Evolutionary conservation across 2,888 invertebrate genomes (phyloP).

Genomic region (Smittia sp.): DNA sequence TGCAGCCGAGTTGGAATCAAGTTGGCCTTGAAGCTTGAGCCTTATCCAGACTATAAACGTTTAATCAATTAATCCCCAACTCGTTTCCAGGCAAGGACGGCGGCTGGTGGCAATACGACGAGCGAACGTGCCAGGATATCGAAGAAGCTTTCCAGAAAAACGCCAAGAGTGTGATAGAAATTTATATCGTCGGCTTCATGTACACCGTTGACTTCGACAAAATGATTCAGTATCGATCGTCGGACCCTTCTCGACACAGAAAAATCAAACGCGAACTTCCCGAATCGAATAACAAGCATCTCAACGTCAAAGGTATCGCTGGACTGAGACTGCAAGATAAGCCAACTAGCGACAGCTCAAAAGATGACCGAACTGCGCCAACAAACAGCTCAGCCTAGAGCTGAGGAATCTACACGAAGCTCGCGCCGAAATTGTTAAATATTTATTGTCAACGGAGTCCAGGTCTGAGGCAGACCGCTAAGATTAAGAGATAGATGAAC

Average conservation of each 20-base stretch:
- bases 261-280: neutral
- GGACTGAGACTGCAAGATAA: conserved; percentile 10
- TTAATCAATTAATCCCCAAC: neutral
- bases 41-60: no score
- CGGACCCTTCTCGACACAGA: neutral
- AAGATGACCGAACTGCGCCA: neutral
- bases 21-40: no score
- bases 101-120: conserved; percentile 24
- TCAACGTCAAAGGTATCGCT: conserved; percentile 24
- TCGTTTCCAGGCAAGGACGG: neutral
- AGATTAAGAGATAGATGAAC: no score
- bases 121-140: neutral
- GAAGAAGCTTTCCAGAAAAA: conserved; percentile 3
- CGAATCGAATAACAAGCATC: neutral
- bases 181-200: conserved; percentile 14
- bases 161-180: neutral
- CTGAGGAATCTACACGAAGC: no score
- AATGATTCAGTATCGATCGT: neutral
- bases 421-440: no score
- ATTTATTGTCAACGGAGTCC: no score
- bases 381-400: no score
- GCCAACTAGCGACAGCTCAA: neutral
- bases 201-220: conserved; percentile 16
- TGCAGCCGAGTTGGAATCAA: no score
- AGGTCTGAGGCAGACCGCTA: no score